Percentiles rank a stretch among this genome's conserved stretches.
These are phyloP conservation scores for Malurus melanocephalus DNA, from an alignment of 2,113 vertebrate species.

Conservation along the genomic window DNA sequence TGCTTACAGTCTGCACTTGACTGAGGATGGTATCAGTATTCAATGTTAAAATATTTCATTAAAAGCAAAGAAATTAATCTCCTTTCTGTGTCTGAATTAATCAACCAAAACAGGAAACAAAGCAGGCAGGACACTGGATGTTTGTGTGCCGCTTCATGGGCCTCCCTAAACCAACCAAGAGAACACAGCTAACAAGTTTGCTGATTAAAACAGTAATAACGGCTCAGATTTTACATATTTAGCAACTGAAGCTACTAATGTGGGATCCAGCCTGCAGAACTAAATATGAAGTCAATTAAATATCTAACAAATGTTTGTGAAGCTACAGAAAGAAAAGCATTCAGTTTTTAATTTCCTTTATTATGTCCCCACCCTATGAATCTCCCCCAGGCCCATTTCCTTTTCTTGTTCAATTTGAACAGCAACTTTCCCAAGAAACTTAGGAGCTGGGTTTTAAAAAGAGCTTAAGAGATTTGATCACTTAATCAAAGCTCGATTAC, in stretches of 20 bases:
- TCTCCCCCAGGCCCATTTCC: constrained; percentile 46
- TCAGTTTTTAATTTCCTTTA: constrained; percentile 55
- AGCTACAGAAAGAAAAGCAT: constrained; percentile 44
- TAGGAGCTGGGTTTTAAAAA: neutral
- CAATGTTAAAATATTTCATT: neutral
- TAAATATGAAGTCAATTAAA: constrained; percentile 53
- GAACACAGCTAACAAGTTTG: constrained; percentile 17
- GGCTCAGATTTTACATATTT: constrained; percentile 18
- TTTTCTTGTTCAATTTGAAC: constrained; percentile 43
- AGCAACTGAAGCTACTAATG: constrained; percentile 42
- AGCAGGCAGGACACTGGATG: constrained; percentile 2
- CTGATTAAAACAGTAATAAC: constrained; percentile 44
- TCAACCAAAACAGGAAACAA: constrained; percentile 27
- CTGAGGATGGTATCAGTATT: neutral
- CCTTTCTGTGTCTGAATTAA: neutral
- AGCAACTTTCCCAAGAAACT: constrained; percentile 35
- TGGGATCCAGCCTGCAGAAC: constrained; percentile 15
- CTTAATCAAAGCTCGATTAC: fast-evolving
- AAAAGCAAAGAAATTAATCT: neutral
- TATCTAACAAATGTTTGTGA: constrained; percentile 46
- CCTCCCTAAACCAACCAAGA: constrained; percentile 21
- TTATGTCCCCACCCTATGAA: constrained; percentile 39
- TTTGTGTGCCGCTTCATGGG: neutral
- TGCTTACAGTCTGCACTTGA: neutral
- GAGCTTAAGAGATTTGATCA: neutral